phyloP scores from a whole-genome alignment of 2,113 vertebrate species.

The Lynx canadensis region DNA sequence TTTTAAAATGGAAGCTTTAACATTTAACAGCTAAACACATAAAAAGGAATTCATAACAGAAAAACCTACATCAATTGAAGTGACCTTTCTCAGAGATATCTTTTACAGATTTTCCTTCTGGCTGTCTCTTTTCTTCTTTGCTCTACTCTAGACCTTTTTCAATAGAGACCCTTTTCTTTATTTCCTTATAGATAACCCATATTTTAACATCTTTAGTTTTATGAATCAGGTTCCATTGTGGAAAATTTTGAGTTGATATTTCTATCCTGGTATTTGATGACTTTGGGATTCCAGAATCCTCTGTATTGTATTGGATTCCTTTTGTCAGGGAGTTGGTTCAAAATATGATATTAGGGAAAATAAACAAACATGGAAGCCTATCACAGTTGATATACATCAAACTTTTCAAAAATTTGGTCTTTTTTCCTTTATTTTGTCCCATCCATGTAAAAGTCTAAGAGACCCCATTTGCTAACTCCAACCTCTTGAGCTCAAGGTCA shows the following conservation, averaged over 20 bases:
- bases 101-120: constrained; percentile 76
- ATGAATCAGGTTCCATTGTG: constrained; percentile 12
- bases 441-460: neutral
- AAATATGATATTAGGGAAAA: neutral
- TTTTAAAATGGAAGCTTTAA: constrained; percentile 72
- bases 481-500: neutral
- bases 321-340: neutral
- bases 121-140: constrained; percentile 65
- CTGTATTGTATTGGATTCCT: neutral
- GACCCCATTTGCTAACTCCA: neutral
- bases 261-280: constrained; percentile 17
- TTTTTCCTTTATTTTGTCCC: neutral
- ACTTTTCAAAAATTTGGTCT: neutral
- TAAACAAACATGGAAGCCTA: neutral
- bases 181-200: constrained; percentile 47
- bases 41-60: constrained; percentile 76
- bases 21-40: constrained; percentile 79
- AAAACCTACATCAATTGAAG: constrained; percentile 68
- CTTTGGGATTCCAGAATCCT: neutral
- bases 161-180: constrained; percentile 45
- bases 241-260: constrained; percentile 52
- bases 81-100: constrained; percentile 82
- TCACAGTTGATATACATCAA: neutral
- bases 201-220: constrained; percentile 51
- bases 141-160: constrained; percentile 56